Evolutionary conservation across 1,140 invertebrate species (phyloP), one percentile per base, ranked within the genome.

Genomic region (Drosophila orena): DNA sequence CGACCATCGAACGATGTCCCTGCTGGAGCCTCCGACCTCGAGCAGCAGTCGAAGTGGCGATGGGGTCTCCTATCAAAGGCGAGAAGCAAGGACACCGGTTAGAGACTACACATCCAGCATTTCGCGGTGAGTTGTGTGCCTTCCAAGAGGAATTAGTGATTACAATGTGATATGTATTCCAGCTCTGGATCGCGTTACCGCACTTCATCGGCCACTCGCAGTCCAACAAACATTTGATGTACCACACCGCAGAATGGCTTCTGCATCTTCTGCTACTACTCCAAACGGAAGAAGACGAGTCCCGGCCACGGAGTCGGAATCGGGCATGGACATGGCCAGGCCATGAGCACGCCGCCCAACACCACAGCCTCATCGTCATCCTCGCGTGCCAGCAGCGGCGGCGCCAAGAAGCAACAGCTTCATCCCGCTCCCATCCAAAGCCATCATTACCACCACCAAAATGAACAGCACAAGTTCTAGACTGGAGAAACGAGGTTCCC

Each of bases 191-290:
- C 91, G 0, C 90, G 78, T 11, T 91, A 91, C 50, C 86, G 91
- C 38, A 91, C 90, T 37, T 88, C 91, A 6, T 92, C 91, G 37
- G 83, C 85, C 15, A 80, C 91, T 0, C 90, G 91, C 37, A 92
- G 91, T 57, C 91, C 91, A 3, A 92, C 91, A 74, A 92, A 92
- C 40, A 92, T 92, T 91, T 92, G 91, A 92, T 92, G 89, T 91
- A 73, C 90, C 74, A 92, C 91, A 74, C 90, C 91, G 62, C 91
- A 92, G 83, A 92, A 92, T 81, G 91, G 91, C 43, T 92, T 92
- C 79, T 92, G 91, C 74, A 92, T 92, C 52, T 92, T 92, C 60
- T 92, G 91, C 70, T 92, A 92, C 46, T 92, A 92, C 75, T 73
- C 91, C 17, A 88, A 92, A 60, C 72, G 80, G 20, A 91, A 91